Base-by-base conservation (phyloP, 2,797 vertebrate species). In the Astyanax mexicanus region DNA sequence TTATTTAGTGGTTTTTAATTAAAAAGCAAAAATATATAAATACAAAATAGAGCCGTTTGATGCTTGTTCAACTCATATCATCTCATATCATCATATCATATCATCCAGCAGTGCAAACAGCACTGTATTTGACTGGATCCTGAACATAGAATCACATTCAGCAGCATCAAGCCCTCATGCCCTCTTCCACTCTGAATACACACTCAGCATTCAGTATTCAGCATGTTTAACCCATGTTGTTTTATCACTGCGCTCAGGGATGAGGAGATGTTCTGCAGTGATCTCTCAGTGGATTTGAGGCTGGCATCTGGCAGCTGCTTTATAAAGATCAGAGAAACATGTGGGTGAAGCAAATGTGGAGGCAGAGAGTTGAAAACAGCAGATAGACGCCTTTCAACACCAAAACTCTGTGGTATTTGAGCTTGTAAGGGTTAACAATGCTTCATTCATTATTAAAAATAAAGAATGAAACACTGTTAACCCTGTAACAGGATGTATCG, bases 301-400 rank as follows among this genome's bases (percentile, higher is more conserved):
- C 72, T 72, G 78, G 75, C 78, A 77, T 80, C 71, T 60, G 49
- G 45, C 61, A 42, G 29, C 67, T n/a, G 67, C 77, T 78, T 69
- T 77, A 77, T 80, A 64, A 65, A 77, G 67, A 75, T 70, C 74
- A 66, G 52, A 76, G 29, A 51, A 40, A 69, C 35, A 69, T 40
- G 67, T 58, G 40, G 66, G 65, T 54, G 68, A 77, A 74, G 58
- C 27, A 32, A 75, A 80, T 25, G 61, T 40, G 60, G 49, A 44
- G 64, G 66, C 29, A 21, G 62, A 73, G 64, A 65, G 75, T 65
- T 80, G 45, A 79, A 74, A 77, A 57, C 74, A 23, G 54, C 25
- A 51, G 69, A 58, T 27, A 29, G 23, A 27, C 25, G 54, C 57
- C 32, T 62, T 27, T 62, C 49, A 11, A n/a, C n/a, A n/a, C n/a